Evolutionary conservation across 2,113 vertebrate species (phyloP).

Genomic region (Tympanuchus pallidicinctus): DNA sequence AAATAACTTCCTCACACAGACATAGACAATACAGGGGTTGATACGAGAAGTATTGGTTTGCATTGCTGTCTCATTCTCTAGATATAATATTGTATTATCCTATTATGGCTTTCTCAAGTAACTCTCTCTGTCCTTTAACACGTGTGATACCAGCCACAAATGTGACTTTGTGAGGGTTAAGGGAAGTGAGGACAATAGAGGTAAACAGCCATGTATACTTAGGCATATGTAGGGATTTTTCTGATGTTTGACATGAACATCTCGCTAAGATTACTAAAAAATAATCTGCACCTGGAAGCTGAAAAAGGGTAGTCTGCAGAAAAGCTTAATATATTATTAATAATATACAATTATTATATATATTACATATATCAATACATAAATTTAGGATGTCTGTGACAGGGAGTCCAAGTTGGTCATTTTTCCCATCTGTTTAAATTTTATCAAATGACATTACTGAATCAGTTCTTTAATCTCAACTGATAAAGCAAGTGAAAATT

Average conservation of each 20-base stretch:
- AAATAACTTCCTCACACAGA: not conserved
- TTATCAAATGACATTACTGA: not conserved
- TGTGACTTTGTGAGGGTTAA: not conserved
- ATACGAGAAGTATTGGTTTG: not conserved
- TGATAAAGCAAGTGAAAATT: not conserved
- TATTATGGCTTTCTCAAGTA: not conserved
- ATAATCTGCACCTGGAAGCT: not conserved
- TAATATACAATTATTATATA: too few relatives aligned
- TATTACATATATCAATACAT: not conserved
- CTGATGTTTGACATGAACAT: not conserved
- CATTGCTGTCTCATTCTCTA: accelerated
- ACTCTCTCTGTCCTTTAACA: not conserved
- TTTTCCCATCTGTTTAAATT: not conserved
- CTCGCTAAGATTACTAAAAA: not conserved
- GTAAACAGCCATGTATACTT: accelerated
- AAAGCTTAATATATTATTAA: not conserved
- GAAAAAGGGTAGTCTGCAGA: not conserved
- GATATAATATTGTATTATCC: not conserved
- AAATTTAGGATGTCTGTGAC: not conserved
- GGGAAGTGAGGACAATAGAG: not conserved
- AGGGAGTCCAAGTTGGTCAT: not conserved
- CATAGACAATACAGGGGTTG: accelerated
- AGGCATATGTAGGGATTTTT: not conserved
- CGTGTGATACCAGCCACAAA: not conserved
- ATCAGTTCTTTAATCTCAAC: not conserved